Conservation (phyloP, 1,140 invertebrate genomes). For the Scaptomyza montana region DNA sequence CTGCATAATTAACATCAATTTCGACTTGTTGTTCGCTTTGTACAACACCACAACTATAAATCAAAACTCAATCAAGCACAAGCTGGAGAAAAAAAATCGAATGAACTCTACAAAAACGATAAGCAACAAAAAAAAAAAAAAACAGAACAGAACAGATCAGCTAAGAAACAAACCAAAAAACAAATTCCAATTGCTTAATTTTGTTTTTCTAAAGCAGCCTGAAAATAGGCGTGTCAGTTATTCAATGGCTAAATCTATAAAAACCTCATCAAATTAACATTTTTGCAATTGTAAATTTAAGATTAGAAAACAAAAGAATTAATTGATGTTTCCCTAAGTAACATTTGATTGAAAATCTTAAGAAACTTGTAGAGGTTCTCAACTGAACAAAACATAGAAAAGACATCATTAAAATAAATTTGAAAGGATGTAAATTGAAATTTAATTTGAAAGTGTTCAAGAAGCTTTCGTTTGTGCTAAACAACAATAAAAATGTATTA, state of each 20-base stretch:
- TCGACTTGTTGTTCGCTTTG: conserved; percentile 36
- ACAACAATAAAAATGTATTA: too few relatives aligned
- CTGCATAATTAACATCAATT: conserved; percentile 75
- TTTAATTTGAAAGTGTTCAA: background rate
- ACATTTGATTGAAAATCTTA: too few relatives aligned
- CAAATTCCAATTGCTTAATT: conserved; percentile 9
- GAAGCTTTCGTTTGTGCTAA: background rate
- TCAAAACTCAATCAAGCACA: conserved; percentile 51
- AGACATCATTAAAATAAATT: too few relatives aligned
- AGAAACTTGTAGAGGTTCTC: too few relatives aligned
- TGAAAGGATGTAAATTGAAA: too few relatives aligned
- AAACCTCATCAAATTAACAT: conserved; percentile 2
- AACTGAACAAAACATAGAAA: too few relatives aligned
- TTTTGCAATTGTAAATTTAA: background rate
- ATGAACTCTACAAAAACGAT: conserved; percentile 47
- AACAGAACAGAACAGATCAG: background rate
- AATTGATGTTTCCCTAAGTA: too few relatives aligned
- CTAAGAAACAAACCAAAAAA: too few relatives aligned
- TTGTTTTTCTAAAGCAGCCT: conserved; percentile 12
- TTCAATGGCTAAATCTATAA: background rate
- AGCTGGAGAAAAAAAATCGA: conserved; percentile 45
- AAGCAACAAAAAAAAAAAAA: conserved; percentile 5
- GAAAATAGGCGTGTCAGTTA: conserved; percentile 19
- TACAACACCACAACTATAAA: conserved; percentile 27
- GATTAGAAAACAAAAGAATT: too few relatives aligned